These are phyloP conservation scores for Varroa destructor DNA, from an alignment of 1,140 invertebrate species.

Conservation along the genomic window DNA sequence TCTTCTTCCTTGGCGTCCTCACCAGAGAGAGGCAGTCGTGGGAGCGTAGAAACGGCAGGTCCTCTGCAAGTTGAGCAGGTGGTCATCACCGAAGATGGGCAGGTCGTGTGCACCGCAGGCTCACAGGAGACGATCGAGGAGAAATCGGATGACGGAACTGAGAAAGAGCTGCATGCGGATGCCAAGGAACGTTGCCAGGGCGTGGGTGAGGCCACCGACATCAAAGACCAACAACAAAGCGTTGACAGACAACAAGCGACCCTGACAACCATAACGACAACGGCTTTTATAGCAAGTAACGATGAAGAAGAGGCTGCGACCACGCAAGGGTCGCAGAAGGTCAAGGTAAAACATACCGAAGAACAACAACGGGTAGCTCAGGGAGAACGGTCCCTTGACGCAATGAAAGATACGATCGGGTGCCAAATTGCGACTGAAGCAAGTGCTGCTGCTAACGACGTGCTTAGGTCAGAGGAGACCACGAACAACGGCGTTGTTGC, in stretches of 20 bases:
- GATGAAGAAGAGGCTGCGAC: too few species aligned
- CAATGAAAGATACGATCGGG: not conserved
- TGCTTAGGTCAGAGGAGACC: slow-evolving; percentile 19
- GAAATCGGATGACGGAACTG: slow-evolving; percentile 28
- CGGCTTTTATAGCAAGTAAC: too few species aligned
- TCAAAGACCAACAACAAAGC: not conserved
- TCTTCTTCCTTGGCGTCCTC: not conserved
- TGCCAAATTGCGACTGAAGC: not conserved
- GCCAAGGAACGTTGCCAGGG: slow-evolving; percentile 6
- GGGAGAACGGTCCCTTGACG: not conserved
- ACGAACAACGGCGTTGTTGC: too few species aligned
- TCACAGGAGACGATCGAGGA: slow-evolving; percentile 28
- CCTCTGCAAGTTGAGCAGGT: slow-evolving; percentile 19
- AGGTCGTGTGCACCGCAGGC: slow-evolving; percentile 16
- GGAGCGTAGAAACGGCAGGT: not conserved
- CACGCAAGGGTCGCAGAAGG: too few species aligned
- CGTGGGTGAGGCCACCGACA: slow-evolving; percentile 8
- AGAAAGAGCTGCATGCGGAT: slow-evolving; percentile 19
- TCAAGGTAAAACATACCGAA: too few species aligned
- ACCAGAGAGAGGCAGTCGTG: slow-evolving; percentile 4
- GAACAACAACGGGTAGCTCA: too few species aligned
- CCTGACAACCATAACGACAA: not conserved
- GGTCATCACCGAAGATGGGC: slow-evolving; percentile 27
- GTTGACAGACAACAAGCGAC: not conserved
- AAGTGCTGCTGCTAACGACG: not conserved